phyloP scores from a whole-genome alignment of 2,888 invertebrate genomes.

The Macroteleia sp. region DNA sequence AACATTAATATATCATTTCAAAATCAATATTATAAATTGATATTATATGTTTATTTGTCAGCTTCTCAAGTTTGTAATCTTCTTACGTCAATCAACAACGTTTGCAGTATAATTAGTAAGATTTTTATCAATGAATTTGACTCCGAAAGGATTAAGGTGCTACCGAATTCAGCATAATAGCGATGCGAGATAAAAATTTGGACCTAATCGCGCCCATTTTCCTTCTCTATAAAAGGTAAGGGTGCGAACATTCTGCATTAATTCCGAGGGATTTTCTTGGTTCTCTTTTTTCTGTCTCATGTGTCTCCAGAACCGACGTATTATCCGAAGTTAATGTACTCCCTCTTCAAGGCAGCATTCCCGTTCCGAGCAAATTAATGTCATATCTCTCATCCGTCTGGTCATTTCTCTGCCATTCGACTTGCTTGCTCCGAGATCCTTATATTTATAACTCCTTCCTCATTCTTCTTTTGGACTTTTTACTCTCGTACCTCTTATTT shows the following conservation, averaged over 20 bases:
- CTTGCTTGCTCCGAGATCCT: slow-evolving; percentile 51
- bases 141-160: slow-evolving; percentile 7
- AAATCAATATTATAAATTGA: too few relatives aligned
- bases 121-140: slow-evolving; percentile 3
- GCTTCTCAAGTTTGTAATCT: too few relatives aligned
- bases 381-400: slow-evolving; percentile 59
- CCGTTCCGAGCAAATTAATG: slow-evolving; percentile 59
- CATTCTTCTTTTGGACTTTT: slow-evolving; percentile 55
- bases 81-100: too few relatives aligned
- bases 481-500: slow-evolving; percentile 30
- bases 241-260: slow-evolving; percentile 13
- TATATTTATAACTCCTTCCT: slow-evolving; percentile 62
- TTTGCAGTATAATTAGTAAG: too few relatives aligned
- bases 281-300: slow-evolving; percentile 35
- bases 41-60: too few relatives aligned
- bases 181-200: neutral
- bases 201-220: slow-evolving; percentile 26
- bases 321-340: slow-evolving; percentile 57
- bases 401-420: slow-evolving; percentile 54
- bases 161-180: slow-evolving; percentile 25
- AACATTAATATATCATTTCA: too few relatives aligned
- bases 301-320: slow-evolving; percentile 34
- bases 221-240: slow-evolving; percentile 3
- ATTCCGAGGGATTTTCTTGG: slow-evolving; percentile 40
- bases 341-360: slow-evolving; percentile 30